Percentiles rank a stretch among this genome's conserved stretches.
Evolutionary conservation across 2,113 vertebrate species (phyloP).

Genomic region (Gadus macrocephalus): DNA sequence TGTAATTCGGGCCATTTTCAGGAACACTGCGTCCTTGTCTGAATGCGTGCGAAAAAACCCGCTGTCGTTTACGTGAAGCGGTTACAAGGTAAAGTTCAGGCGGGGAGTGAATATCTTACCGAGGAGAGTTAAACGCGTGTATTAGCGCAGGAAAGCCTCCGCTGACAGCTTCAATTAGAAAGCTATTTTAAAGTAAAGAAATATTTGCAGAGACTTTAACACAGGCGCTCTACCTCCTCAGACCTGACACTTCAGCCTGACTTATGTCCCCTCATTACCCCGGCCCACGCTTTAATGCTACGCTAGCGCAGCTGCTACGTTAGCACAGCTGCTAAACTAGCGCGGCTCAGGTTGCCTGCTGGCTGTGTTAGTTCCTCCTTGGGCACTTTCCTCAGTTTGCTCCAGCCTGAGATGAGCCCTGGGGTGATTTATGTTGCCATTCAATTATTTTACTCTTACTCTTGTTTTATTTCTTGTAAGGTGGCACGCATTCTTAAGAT

Average conservation of each 20-base stretch:
- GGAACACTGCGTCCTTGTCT: slow-evolving; percentile 50
- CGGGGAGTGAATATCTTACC: slow-evolving; percentile 25
- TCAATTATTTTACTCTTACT: too few relatives aligned
- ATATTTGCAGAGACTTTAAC: slow-evolving; percentile 37
- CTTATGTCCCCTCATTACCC: slow-evolving; percentile 48
- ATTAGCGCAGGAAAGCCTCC: slow-evolving; percentile 38
- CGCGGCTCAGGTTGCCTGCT: too few relatives aligned
- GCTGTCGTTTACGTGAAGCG: slow-evolving; percentile 9
- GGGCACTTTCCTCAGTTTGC: too few relatives aligned
- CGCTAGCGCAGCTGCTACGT: slow-evolving; percentile 45
- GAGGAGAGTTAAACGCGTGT: slow-evolving; percentile 46
- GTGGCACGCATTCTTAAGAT: too few relatives aligned
- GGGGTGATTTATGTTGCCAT: too few relatives aligned
- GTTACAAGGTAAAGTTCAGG: slow-evolving; percentile 26
- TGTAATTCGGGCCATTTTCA: slow-evolving; percentile 15
- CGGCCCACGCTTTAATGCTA: slow-evolving; percentile 11
- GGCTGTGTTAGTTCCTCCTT: too few relatives aligned
- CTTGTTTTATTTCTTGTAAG: too few relatives aligned
- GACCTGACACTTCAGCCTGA: slow-evolving; percentile 55
- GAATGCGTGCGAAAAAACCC: slow-evolving; percentile 32
- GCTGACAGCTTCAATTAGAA: slow-evolving; percentile 56
- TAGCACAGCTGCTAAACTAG: too few relatives aligned
- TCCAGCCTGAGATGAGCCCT: too few relatives aligned
- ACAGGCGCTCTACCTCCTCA: slow-evolving; percentile 38
- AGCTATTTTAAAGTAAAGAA: slow-evolving; percentile 34